phyloP scores from a whole-genome alignment of 2,113 vertebrate species.

The Tichodroma muraria region DNA sequence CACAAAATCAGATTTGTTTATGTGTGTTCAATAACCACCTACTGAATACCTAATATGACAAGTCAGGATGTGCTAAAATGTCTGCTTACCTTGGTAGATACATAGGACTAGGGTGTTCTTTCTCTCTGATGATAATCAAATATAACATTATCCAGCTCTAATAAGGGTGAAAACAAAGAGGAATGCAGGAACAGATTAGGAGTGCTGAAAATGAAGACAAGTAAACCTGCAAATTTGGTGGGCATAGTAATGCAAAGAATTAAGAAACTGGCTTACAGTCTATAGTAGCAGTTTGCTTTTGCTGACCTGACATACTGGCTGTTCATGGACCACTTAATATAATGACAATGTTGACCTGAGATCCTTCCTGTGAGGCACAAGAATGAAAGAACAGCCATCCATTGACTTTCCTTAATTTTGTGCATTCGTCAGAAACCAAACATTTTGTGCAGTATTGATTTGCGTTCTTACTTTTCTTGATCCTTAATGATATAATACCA shows the following conservation, averaged over 20 bases:
- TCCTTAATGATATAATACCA: neutral
- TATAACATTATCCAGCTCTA: neutral
- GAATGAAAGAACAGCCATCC: neutral
- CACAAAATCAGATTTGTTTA: neutral
- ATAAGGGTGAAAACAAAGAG: neutral
- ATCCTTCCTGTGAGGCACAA: neutral
- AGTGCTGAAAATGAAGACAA: neutral
- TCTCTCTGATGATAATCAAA: neutral
- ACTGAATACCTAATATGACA: neutral
- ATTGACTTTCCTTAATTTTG: constrained; percentile 13
- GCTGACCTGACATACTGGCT: neutral
- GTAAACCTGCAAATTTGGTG: neutral
- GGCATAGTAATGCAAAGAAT: neutral
- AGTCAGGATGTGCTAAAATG: neutral
- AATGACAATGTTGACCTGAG: neutral
- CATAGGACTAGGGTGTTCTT: neutral
- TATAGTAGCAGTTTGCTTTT: neutral
- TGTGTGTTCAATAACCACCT: neutral
- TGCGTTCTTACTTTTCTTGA: neutral
- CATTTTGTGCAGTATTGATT: constrained; percentile 18
- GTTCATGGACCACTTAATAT: neutral
- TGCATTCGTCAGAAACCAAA: neutral
- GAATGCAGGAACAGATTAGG: neutral
- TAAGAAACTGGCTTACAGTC: neutral
- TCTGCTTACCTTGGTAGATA: neutral